These are phyloP conservation scores for Paradisaea rubra DNA, from an alignment of 2,113 vertebrate genomes.

Conservation along the genomic window DNA sequence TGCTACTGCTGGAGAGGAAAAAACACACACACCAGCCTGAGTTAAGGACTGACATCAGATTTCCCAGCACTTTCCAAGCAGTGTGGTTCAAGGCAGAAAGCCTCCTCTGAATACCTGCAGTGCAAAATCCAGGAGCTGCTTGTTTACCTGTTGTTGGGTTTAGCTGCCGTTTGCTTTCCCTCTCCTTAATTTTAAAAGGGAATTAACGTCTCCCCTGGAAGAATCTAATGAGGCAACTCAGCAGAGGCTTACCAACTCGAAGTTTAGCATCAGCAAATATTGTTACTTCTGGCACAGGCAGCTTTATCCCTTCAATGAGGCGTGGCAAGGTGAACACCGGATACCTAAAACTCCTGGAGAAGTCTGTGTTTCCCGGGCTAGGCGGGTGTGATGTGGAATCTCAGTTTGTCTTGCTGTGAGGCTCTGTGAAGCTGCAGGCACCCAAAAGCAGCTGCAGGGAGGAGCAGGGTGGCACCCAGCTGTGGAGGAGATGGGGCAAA, in stretches of 20 bases:
- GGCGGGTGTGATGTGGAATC: neutral
- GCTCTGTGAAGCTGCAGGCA: neutral
- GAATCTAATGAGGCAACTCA: neutral
- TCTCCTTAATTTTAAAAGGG: neutral
- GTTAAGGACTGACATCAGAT: neutral
- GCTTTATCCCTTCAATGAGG: neutral
- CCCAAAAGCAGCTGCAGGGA: neutral
- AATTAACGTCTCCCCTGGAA: neutral
- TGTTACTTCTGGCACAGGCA: neutral
- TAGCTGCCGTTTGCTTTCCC: neutral
- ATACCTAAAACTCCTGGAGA: neutral
- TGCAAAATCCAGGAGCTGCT: neutral
- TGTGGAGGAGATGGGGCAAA: neutral
- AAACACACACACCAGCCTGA: neutral
- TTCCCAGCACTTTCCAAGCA: neutral
- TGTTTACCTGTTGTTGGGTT: neutral
- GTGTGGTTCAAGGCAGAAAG: neutral
- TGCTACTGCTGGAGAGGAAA: neutral
- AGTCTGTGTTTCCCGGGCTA: neutral
- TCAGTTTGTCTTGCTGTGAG: neutral
- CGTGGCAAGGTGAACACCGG: accelerated
- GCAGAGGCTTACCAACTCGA: neutral
- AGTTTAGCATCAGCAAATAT: neutral
- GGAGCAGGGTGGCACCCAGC: neutral
- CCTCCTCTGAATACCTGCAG: neutral